A percentile compares a stretch with the other conserved stretches of the same genome.
Conservation (phyloP, 2,113 vertebrate genomes). For the Sterrhoptilus dennistouni region DNA sequence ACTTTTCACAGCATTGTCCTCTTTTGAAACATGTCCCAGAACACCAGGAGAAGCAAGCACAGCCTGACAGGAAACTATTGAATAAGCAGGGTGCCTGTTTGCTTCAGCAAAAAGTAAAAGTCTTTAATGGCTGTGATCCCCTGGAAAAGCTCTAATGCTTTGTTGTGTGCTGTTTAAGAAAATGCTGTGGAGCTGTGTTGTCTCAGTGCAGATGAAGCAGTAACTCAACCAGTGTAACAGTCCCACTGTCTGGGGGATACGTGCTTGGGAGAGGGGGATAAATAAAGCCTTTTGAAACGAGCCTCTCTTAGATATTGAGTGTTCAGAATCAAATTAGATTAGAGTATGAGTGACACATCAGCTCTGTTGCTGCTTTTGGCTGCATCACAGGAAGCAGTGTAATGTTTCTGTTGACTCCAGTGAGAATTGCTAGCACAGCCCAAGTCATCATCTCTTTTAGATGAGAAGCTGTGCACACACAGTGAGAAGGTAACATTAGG, state of each 20-base stretch:
- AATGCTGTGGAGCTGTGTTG: background rate
- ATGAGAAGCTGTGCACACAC: background rate
- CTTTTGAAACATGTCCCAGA: constrained; percentile 30
- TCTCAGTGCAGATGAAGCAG: background rate
- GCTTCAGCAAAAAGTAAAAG: constrained; percentile 25
- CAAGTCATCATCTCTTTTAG: background rate
- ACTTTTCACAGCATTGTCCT: constrained; percentile 33
- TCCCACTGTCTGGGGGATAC: accelerated
- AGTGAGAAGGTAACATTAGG: background rate
- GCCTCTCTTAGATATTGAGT: background rate
- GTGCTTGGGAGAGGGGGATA: background rate
- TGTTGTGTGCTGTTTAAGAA: background rate
- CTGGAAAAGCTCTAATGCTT: constrained; percentile 13
- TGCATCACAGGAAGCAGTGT: background rate
- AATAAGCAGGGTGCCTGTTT: background rate
- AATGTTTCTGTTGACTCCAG: background rate
- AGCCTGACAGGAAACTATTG: constrained; percentile 35
- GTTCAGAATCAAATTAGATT: background rate
- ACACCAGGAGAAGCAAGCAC: background rate
- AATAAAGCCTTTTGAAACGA: background rate
- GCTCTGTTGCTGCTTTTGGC: background rate
- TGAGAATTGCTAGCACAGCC: background rate
- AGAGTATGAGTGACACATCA: background rate
- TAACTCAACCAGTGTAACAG: background rate
- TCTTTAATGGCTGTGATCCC: background rate